Evolutionary conservation across 2,113 vertebrate species (phyloP).

Genomic region (Trematomus loennbergii): DNA sequence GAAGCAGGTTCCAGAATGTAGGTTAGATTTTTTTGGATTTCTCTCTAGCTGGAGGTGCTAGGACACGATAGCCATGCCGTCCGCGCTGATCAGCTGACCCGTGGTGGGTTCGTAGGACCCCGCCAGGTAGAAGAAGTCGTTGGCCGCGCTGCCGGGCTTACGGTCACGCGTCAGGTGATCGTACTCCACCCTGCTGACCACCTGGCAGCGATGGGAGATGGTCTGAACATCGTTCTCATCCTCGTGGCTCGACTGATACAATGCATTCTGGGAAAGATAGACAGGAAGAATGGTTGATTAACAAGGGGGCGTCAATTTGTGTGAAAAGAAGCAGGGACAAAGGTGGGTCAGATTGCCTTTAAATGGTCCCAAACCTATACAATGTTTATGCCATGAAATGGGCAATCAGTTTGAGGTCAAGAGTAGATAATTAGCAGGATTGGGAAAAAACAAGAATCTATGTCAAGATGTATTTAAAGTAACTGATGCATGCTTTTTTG

Average conservation of each 20-base stretch:
- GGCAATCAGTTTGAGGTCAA: too few species aligned
- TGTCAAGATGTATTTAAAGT: too few species aligned
- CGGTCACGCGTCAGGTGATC: conserved; percentile 89
- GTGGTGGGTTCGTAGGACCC: conserved; percentile 96
- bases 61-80: conserved; percentile 92
- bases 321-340: too few species aligned
- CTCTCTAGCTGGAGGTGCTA: conserved; percentile 72
- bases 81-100: conserved; percentile 91
- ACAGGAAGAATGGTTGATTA: neutral
- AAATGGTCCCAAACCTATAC: too few species aligned
- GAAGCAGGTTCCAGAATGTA: conserved; percentile 37
- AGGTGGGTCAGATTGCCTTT: too few species aligned
- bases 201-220: conserved; percentile 99
- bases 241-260: conserved; percentile 98
- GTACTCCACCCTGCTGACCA: conserved; percentile 91
- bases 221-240: conserved; percentile 99
- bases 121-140: conserved; percentile 96
- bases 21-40: conserved; percentile 33
- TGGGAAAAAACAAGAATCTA: too few species aligned
- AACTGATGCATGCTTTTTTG: too few species aligned
- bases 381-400: too few species aligned
- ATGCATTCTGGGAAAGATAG: conserved; percentile 86
- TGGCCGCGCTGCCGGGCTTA: conserved; percentile 81
- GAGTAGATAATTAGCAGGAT: too few species aligned
- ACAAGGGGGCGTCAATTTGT: too few species aligned